A percentile compares a stretch with the other conserved stretches of the same genome.
Conservation (phyloP, 2,797 vertebrate species). For the Morus bassanus region DNA sequence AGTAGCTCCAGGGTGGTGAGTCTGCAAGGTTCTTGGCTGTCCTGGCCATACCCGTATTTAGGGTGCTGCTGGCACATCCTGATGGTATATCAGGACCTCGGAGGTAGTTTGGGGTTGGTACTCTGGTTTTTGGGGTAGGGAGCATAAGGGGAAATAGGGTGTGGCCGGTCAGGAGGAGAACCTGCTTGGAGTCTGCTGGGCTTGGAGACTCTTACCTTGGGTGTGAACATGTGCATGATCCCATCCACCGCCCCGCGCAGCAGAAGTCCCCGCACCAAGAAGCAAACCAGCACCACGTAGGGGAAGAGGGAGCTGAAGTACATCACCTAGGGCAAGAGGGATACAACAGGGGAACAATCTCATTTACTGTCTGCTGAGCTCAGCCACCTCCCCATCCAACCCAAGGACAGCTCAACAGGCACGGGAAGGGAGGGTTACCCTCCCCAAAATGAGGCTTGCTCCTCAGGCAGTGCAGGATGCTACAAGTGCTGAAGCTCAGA, state of each 20-base stretch:
- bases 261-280: constrained; percentile 88
- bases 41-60: neutral
- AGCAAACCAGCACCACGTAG: constrained; percentile 92
- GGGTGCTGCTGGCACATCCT: neutral
- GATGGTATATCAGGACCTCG: accelerated
- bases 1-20: neutral
- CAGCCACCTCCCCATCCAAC: neutral
- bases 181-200: neutral
- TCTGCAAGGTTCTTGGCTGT: neutral
- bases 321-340: constrained; percentile 84
- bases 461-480: neutral
- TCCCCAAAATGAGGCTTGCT: neutral
- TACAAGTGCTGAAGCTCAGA: neutral
- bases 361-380: accelerated
- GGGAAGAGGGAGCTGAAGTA: constrained; percentile 98
- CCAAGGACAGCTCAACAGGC: accelerated
- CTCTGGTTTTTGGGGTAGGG: neutral
- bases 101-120: neutral
- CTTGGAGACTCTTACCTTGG: constrained; percentile 80
- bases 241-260: constrained; percentile 91
- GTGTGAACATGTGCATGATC: constrained; percentile 95
- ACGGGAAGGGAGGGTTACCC: neutral
- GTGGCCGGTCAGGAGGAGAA: neutral
- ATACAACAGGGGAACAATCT: neutral
- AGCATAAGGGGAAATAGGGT: neutral